Evolutionary conservation across 2,888 invertebrate species (phyloP).

Genomic region (Sinhomidia bicolor): DNA sequence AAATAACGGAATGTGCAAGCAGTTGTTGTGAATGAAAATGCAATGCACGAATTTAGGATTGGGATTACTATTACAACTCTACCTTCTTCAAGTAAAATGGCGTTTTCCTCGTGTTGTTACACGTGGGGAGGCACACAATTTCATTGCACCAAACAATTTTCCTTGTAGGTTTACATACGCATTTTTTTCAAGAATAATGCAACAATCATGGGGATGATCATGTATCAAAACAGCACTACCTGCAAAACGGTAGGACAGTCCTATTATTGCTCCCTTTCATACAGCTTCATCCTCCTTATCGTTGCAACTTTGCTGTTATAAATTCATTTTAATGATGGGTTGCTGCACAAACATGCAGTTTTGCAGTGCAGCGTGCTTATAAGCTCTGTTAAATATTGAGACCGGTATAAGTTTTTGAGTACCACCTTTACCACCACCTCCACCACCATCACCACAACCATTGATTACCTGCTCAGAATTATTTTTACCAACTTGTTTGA

Average conservation of each 20-base stretch:
- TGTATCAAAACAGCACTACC: no score
- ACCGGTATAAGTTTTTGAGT: neutral
- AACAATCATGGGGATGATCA: no score
- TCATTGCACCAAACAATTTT: neutral
- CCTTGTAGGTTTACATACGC: neutral
- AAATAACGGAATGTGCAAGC: neutral
- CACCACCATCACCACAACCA: neutral
- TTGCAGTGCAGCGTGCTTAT: slow-evolving; percentile 6
- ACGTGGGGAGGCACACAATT: neutral
- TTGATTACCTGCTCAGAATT: neutral
- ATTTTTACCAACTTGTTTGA: neutral
- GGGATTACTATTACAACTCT: no score
- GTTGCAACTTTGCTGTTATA: neutral
- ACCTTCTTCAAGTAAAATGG: neutral
- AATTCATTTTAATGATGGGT: neutral
- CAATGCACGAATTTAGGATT: neutral
- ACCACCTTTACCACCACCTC: no score
- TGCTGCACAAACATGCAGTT: no score
- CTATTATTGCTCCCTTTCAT: neutral
- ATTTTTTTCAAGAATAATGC: neutral
- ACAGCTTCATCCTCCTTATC: neutral
- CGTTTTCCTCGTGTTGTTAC: neutral
- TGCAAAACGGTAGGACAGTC: no score
- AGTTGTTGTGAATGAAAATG: neutral
- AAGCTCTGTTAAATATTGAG: slow-evolving; percentile 64